A percentile compares a stretch with the other conserved stretches of the same genome.
These are phyloP conservation scores for Antheraea yamamai DNA, from an alignment of 2,888 invertebrate genomes.

Conservation along the genomic window DNA sequence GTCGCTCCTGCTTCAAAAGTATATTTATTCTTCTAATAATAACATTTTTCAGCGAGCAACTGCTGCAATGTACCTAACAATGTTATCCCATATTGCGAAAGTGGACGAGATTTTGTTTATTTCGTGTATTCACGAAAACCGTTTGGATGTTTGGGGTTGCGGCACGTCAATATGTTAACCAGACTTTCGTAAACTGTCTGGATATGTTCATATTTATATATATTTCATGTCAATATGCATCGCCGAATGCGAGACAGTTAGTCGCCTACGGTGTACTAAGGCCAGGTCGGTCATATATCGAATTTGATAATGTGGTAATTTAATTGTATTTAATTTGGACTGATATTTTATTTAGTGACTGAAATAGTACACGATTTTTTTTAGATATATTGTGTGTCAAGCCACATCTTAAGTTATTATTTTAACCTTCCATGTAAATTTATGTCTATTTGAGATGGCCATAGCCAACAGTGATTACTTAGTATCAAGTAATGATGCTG, in stretches of 20 bases:
- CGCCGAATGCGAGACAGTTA: neutral
- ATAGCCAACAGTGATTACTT: too few species aligned
- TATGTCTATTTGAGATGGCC: too few species aligned
- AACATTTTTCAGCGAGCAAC: constrained; percentile 14
- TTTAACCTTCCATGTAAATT: too few species aligned
- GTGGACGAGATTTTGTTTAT: constrained; percentile 35
- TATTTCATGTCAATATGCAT: neutral
- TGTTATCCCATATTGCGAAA: constrained; percentile 21
- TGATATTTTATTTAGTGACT: neutral
- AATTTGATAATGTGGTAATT: neutral
- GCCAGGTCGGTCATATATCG: neutral
- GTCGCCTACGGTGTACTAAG: neutral
- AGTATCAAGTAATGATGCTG: too few species aligned
- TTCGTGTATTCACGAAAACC: constrained; percentile 31
- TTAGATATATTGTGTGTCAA: too few species aligned
- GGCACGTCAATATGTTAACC: constrained; percentile 4
- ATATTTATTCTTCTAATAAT: constrained; percentile 21
- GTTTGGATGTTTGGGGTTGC: constrained; percentile 35
- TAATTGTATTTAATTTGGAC: too few species aligned
- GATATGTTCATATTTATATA: neutral
- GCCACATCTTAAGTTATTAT: too few species aligned
- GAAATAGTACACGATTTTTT: too few species aligned
- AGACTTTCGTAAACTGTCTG: constrained; percentile 3
- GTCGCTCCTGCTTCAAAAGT: constrained; percentile 11
- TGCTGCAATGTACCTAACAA: constrained; percentile 24